Evolutionary conservation across 2,113 vertebrate genomes (phyloP).

Genomic region (Megalops atlanticus): DNA sequence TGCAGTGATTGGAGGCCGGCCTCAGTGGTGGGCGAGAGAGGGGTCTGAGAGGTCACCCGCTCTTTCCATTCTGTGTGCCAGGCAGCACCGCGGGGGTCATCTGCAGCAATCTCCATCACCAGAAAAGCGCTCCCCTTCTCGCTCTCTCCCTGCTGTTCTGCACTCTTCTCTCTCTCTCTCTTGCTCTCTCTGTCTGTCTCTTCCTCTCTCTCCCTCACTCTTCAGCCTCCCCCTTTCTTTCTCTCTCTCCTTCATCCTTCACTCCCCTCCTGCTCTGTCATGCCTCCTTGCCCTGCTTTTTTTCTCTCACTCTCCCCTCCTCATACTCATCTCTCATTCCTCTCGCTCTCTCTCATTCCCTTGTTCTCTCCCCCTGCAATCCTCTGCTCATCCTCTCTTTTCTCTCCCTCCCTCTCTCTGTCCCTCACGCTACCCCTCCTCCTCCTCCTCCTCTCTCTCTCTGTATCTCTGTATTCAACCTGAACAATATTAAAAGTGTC

Average conservation of each 20-base stretch:
- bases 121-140: not conserved
- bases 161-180: not conserved
- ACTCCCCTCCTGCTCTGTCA: too few relatives aligned
- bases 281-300: too few relatives aligned
- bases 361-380: too few relatives aligned
- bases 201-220: not conserved
- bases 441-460: not conserved
- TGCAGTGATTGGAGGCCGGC: not conserved
- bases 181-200: not conserved
- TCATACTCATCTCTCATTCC: constrained; percentile 10
- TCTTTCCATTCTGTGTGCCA: not conserved
- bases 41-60: too few relatives aligned
- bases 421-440: too few relatives aligned
- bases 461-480: constrained; percentile 24
- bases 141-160: not conserved
- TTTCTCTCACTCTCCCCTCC: not conserved
- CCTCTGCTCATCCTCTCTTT: not conserved
- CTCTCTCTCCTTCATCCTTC: not conserved
- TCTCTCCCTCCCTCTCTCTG: not conserved
- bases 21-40: not conserved
- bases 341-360: not conserved
- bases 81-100: too few relatives aligned
- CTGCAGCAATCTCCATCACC: too few relatives aligned
- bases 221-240: not conserved
- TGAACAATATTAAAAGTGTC: constrained; percentile 58